Base-by-base conservation (phyloP, 2,888 invertebrate species). In the Adelognathus sp. region DNA sequence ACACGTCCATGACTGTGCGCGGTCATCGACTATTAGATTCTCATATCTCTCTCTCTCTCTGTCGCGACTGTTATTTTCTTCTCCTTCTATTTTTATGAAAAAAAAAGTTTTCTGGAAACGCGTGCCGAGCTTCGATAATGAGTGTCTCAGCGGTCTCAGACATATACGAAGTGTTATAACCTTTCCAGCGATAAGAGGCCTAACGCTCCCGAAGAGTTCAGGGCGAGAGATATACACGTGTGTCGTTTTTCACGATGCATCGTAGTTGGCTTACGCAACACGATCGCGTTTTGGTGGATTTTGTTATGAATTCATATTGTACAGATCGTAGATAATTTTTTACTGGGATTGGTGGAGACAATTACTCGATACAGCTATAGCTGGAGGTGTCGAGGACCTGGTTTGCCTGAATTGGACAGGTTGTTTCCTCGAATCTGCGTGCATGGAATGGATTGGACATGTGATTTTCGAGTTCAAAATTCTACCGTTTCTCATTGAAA, bases 131-230 rank as follows among this genome's bases (percentile, higher is more conserved):
- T 66, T 63, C 24, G n/a, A 29, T 54, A 58, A 61, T 63, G 52
- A 67, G 50, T 67, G 67, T 29, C 66, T 33, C 58, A 52, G 14
- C 21, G 54, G 14, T 71, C 56, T 31, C 31, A 9, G 29, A 33
- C 16, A 31, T n/a, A n/a, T 27, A 61, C 39, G 67, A 41, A 21
- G 14, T 24, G 31, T 58, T 70, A 24, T 60, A 69, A 56, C 39
- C 44, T 52, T 60, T 66, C 36, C 24, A n/a, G 71, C 52, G 76
- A 76, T 76, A 76, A 76, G 64, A 71, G 24, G 41, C 39, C 44
- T 58, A 54, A 76, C 63, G 44, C 70, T 66, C 11, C n/a, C 14
- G 60, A 52, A 64, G 64, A 64, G 71, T 76, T 76, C 71, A 76
- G n/a, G 29, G 64, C 21, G 14, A 44, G 71, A 71, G 60, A 60